phyloP scores from a whole-genome alignment of 1,140 invertebrate species.

The Sycophila sp. region DNA sequence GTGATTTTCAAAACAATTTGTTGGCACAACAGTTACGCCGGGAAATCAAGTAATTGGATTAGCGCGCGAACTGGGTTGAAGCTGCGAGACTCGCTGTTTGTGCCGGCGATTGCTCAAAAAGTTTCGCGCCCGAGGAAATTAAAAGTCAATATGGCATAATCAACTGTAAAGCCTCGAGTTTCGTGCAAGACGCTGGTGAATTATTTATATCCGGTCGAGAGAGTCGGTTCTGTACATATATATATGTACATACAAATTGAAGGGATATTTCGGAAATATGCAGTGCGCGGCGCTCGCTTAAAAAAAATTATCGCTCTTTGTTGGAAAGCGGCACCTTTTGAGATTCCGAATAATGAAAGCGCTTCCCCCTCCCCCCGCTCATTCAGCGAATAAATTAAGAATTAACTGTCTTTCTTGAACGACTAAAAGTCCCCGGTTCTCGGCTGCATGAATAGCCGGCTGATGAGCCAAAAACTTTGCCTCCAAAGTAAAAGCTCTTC shows the following conservation, averaged over 20 bases:
- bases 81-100: too few species aligned
- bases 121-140: too few species aligned
- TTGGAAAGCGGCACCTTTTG: neutral
- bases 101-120: too few species aligned
- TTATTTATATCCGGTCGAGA: neutral
- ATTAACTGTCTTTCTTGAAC: conserved; percentile 31
- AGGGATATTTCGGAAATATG: neutral
- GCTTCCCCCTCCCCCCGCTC: neutral
- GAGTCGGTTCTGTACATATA: too few species aligned
- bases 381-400: conserved; percentile 29
- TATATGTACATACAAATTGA: too few species aligned
- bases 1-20: too few species aligned
- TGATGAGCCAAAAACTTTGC: conserved; percentile 28
- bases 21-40: too few species aligned
- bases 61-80: too few species aligned
- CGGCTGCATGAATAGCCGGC: conserved; percentile 14
- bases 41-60: too few species aligned
- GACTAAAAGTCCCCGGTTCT: conserved; percentile 7
- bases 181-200: too few species aligned
- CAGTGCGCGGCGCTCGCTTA: neutral
- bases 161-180: too few species aligned
- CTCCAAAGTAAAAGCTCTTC: conserved; percentile 10
- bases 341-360: conserved; percentile 15
- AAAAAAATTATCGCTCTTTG: neutral
- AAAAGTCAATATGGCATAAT: too few species aligned